Evolutionary conservation across 2,888 invertebrate species (phyloP).

Genomic region (Temnothorax rugatulus): DNA sequence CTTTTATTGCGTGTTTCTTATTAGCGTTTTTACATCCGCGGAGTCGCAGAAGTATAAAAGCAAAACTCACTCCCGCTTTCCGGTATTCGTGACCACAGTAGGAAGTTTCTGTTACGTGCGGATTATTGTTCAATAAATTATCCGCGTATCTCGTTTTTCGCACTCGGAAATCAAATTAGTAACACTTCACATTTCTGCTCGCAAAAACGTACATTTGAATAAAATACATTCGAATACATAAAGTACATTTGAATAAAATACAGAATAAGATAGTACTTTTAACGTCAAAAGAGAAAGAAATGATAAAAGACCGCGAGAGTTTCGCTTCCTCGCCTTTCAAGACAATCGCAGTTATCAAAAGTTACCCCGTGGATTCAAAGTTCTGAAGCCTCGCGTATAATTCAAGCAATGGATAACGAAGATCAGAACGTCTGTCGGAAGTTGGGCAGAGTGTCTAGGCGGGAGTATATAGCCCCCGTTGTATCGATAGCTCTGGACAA

Average conservation of each 20-base stretch:
- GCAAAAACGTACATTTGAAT: background rate
- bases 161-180: background rate
- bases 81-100: background rate
- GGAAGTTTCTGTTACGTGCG: background rate
- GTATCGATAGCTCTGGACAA: slow-evolving; percentile 20
- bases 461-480: background rate
- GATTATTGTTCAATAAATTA: slow-evolving; percentile 9
- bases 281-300: background rate
- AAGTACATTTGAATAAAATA: background rate
- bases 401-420: slow-evolving; percentile 20
- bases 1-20: background rate
- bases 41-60: background rate
- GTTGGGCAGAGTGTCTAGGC: background rate
- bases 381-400: slow-evolving; percentile 13
- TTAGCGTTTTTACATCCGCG: background rate
- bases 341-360: background rate
- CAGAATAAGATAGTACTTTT: background rate
- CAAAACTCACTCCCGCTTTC: background rate
- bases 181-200: background rate
- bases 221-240: too few species aligned
- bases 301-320: background rate
- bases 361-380: background rate
- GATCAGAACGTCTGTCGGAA: background rate
- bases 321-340: background rate
- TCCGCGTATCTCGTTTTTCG: background rate